These are phyloP conservation scores for Macquaria ambigua DNA, from an alignment of 2,113 vertebrate genomes.

Conservation along the genomic window DNA sequence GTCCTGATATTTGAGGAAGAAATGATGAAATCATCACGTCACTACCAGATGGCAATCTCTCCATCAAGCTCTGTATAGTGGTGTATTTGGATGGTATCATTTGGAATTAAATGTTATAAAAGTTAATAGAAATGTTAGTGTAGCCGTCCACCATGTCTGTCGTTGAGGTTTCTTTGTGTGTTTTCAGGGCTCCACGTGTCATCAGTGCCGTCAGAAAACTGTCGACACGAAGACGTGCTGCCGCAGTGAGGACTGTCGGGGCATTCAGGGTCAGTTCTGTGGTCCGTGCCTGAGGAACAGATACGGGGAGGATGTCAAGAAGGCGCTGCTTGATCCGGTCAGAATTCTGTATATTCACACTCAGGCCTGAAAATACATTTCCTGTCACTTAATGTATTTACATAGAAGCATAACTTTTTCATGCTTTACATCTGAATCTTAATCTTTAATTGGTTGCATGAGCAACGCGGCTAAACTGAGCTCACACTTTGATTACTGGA, in stretches of 20 bases:
- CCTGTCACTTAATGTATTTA: not conserved
- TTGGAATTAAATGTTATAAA: not conserved
- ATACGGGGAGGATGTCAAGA: conserved; percentile 85
- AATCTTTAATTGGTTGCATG: not conserved
- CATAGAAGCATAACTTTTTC: too few relatives aligned
- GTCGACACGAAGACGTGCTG: conserved; percentile 86
- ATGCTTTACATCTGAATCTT: not conserved
- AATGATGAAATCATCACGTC: not conserved
- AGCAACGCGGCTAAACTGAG: too few relatives aligned
- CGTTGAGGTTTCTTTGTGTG: not conserved
- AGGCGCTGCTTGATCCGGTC: conserved; percentile 84
- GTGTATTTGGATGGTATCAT: not conserved
- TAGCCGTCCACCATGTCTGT: not conserved
- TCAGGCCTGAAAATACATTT: not conserved
- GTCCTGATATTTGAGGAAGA: not conserved
- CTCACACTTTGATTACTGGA: not conserved
- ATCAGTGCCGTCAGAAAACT: conserved; percentile 88
- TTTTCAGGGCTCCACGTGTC: conserved; percentile 85
- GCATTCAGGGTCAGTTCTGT: conserved; percentile 86
- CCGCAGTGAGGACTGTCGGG: conserved; percentile 80
- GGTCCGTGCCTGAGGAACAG: conserved; percentile 86
- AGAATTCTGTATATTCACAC: conserved; percentile 39
- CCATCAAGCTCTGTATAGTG: not conserved
- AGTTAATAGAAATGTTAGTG: not conserved
- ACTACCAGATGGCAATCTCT: not conserved